A percentile compares a stretch with the other conserved stretches of the same genome.
Evolutionary conservation across 2,113 vertebrate species (phyloP).

Genomic region (Galbula dea): DNA sequence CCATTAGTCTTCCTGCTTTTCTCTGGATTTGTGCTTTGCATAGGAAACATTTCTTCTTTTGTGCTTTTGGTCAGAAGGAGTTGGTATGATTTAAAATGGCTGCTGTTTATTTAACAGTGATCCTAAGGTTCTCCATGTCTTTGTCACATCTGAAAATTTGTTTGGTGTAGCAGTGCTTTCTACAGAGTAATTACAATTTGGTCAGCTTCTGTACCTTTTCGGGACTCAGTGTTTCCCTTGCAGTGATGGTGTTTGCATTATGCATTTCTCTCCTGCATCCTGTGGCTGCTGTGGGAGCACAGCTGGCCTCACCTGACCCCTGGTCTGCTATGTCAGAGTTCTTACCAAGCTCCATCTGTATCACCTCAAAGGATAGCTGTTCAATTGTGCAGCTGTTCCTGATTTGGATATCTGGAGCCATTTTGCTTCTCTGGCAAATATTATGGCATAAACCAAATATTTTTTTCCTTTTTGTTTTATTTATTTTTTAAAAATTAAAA

Average conservation of each 20-base stretch:
- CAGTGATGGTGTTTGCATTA: neutral
- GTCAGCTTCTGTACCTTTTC: neutral
- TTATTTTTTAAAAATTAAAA: neutral
- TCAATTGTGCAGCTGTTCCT: neutral
- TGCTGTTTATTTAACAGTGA: neutral
- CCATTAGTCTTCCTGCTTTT: neutral
- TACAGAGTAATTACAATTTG: neutral
- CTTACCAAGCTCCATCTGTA: conserved; percentile 16
- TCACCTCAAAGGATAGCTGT: neutral
- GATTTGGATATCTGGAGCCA: neutral
- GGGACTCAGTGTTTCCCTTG: neutral
- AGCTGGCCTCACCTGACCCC: neutral
- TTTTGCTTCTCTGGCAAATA: neutral
- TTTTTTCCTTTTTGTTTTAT: neutral
- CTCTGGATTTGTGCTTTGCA: neutral
- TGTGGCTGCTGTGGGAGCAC: neutral
- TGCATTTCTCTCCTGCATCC: neutral
- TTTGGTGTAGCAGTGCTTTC: neutral
- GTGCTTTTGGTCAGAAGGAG: neutral
- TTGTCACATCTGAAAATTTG: neutral
- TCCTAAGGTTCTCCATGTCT: neutral
- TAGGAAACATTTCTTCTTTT: neutral
- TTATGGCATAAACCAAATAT: neutral
- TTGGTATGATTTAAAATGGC: neutral
- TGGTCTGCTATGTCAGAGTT: neutral